phyloP scores from a whole-genome alignment of 30 jellyfish, hydroid and myxozoan species.

The Hydra vulgaris region DNA sequence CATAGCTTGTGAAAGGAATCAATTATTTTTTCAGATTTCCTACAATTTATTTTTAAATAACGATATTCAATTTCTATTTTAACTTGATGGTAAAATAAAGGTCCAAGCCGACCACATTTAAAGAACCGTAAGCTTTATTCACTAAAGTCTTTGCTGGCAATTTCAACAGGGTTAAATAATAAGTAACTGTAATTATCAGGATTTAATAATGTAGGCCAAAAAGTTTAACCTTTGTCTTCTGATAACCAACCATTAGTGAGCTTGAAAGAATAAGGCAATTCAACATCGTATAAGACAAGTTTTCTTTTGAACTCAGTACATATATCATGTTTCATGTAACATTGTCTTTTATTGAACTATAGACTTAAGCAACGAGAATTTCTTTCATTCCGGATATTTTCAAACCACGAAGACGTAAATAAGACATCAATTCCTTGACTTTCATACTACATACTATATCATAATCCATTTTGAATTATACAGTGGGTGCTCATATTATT shows the following conservation, averaged over 20 bases:
- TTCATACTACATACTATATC: not conserved
- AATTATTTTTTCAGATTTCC: slow-evolving; percentile 18
- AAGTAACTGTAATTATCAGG: slow-evolving; percentile 26
- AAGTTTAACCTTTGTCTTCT: slow-evolving; percentile 19
- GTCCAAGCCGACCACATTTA: slow-evolving; percentile 35
- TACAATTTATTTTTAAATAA: slow-evolving; percentile 14
- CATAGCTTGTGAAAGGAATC: slow-evolving; percentile 35
- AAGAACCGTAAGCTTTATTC: slow-evolving; percentile 31
- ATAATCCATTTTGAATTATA: not conserved
- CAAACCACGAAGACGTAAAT: too few relatives aligned
- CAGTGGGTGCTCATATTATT: too few relatives aligned
- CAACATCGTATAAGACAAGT: slow-evolving; percentile 2
- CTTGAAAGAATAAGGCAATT: slow-evolving; percentile 24
- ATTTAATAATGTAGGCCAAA: slow-evolving; percentile 33
- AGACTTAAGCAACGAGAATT: slow-evolving; percentile 37
- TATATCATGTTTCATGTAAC: slow-evolving; percentile 16
- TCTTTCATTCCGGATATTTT: too few relatives aligned
- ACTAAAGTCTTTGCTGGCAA: slow-evolving; percentile 21
- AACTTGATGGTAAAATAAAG: slow-evolving; percentile 23
- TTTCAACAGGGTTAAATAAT: slow-evolving; percentile 16
- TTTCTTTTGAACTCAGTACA: not conserved
- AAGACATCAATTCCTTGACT: too few relatives aligned
- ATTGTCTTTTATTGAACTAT: slow-evolving; percentile 22
- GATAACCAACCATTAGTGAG: slow-evolving; percentile 18
- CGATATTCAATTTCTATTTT: not conserved